Conservation (phyloP, 2,888 invertebrate genomes). For the Agonopterix alstromeriana region DNA sequence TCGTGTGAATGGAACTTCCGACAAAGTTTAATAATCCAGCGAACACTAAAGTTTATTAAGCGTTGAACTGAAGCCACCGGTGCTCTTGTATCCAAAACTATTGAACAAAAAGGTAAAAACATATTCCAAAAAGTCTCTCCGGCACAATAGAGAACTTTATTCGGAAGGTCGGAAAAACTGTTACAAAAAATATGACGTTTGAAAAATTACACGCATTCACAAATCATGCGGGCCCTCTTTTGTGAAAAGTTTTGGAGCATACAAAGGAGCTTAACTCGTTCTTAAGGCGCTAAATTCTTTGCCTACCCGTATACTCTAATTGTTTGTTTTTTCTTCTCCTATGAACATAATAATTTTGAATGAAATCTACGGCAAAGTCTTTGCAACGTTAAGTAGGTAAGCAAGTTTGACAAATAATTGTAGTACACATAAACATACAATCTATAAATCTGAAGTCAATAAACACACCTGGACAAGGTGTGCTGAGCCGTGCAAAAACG, state of each 20-base stretch:
- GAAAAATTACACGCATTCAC: constrained; percentile 76
- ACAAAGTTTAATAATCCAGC: constrained; percentile 25
- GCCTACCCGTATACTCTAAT: constrained; percentile 32
- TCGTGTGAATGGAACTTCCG: constrained; percentile 19
- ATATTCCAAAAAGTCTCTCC: constrained; percentile 59
- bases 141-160: constrained; percentile 68
- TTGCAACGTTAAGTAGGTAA: background rate
- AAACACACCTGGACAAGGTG: constrained; percentile 59
- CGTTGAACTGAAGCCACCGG: constrained; percentile 38
- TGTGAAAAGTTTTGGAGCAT: constrained; percentile 59
- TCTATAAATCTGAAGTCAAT: constrained; percentile 47
- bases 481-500: constrained; percentile 53
- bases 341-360: constrained; percentile 11
- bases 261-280: constrained; percentile 66
- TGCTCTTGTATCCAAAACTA: constrained; percentile 47
- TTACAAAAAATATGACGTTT: constrained; percentile 74
- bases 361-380: constrained; percentile 4
- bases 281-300: constrained; percentile 50
- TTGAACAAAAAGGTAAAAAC: constrained; percentile 53
- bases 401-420: constrained; percentile 29
- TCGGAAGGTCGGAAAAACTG: constrained; percentile 57
- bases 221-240: constrained; percentile 72
- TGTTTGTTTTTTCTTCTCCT: constrained; percentile 25
- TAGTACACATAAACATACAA: constrained; percentile 3
- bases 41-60: constrained; percentile 40